Evolutionary conservation across 37 sponge, comb jelly and placozoan species (phyloP).

Genomic region (Amphimedon queenslandica): DNA sequence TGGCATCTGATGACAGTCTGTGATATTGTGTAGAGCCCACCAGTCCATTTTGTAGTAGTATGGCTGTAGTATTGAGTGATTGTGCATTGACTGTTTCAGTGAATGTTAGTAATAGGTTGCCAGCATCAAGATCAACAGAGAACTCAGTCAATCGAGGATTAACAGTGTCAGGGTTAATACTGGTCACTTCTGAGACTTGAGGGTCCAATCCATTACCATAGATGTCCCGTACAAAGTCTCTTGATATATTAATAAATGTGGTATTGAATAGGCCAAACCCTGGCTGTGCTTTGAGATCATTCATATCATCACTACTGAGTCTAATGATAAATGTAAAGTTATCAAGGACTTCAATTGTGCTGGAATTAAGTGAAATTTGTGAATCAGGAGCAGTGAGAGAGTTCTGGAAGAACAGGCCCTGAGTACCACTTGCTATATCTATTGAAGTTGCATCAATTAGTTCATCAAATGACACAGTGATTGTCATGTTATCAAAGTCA

Average conservation of each 20-base stretch:
- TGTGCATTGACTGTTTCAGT: conserved; percentile 56
- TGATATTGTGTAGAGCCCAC: conserved; percentile 4
- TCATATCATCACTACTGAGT: conserved; percentile 52
- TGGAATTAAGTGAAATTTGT: conserved; percentile 25
- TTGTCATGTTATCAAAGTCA: conserved; percentile 52
- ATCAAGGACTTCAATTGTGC: conserved; percentile 23
- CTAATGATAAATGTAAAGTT: conserved; percentile 40
- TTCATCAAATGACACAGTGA: conserved; percentile 73
- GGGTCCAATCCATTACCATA: conserved; percentile 51
- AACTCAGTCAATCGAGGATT: conserved; percentile 52
- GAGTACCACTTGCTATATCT: neutral
- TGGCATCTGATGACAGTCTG: conserved; percentile 8
- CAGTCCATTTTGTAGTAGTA: conserved; percentile 31
- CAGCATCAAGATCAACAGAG: conserved; percentile 44
- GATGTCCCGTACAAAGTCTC: conserved; percentile 47
- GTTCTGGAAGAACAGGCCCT: conserved; percentile 30
- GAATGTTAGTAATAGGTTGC: conserved; percentile 59
- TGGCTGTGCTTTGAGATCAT: conserved; percentile 50
- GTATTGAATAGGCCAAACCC: conserved; percentile 48
- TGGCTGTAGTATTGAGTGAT: conserved; percentile 21
- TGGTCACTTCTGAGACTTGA: conserved; percentile 22
- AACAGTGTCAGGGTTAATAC: conserved; percentile 36
- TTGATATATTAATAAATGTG: conserved; percentile 51
- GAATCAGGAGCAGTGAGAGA: neutral
- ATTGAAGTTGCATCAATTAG: conserved; percentile 38